Percentiles rank a stretch among this genome's conserved stretches.
phyloP scores from a whole-genome alignment of 1,140 invertebrate genomes.

The Drosophila nasuta region DNA sequence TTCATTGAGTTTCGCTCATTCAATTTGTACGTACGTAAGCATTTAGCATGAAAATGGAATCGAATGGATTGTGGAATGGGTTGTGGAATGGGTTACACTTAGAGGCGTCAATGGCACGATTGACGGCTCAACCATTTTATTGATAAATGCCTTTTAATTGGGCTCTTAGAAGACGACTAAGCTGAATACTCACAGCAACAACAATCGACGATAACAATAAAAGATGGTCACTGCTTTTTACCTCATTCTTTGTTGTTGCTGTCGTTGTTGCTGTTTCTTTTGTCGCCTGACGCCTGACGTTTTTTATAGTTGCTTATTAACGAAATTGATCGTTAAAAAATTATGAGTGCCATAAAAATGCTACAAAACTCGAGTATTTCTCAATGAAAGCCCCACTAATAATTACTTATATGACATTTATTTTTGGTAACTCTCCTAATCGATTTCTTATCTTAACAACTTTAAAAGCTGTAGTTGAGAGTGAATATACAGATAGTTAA shows the following conservation, averaged over 20 bases:
- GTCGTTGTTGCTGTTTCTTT: constrained; percentile 19
- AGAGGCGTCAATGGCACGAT: constrained; percentile 54
- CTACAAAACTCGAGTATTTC: constrained; percentile 48
- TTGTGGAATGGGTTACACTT: constrained; percentile 32
- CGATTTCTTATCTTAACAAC: constrained; percentile 62
- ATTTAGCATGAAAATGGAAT: constrained; percentile 62
- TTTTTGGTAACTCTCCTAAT: constrained; percentile 61
- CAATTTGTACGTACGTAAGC: constrained; percentile 72
- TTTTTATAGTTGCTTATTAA: constrained; percentile 74
- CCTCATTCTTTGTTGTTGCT: constrained; percentile 23
- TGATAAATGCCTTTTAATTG: constrained; percentile 71
- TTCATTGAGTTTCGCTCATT: constrained; percentile 77
- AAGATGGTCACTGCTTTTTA: constrained; percentile 33
- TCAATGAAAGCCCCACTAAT: constrained; percentile 56
- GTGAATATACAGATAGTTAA: not conserved
- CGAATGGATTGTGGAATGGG: not conserved
- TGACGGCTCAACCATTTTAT: constrained; percentile 50
- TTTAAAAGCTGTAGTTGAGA: constrained; percentile 16
- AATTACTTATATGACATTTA: constrained; percentile 44
- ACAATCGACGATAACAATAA: constrained; percentile 46
- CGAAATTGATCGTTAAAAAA: constrained; percentile 74
- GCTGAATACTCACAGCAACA: not conserved
- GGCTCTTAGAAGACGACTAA: constrained; percentile 7
- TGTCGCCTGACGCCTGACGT: not conserved
- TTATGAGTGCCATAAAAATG: constrained; percentile 57